Evolutionary conservation across 2,888 invertebrate species (phyloP).

Genomic region (Lithophane ornitopus): DNA sequence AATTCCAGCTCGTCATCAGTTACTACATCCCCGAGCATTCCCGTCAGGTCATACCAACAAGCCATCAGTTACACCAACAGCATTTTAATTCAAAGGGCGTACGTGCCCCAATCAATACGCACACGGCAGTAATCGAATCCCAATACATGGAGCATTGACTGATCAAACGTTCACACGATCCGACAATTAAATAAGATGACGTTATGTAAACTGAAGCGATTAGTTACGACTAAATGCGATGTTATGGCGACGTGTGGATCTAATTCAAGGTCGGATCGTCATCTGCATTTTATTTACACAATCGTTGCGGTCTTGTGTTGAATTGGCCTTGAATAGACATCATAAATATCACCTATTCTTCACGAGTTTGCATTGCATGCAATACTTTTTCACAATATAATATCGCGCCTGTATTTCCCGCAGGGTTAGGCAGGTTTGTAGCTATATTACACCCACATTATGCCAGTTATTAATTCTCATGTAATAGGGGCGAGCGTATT

Average conservation of each 20-base stretch:
- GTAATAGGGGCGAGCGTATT: not conserved
- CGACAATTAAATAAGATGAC: constrained; percentile 62
- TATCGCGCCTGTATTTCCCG: not conserved
- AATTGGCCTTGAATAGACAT: constrained; percentile 10
- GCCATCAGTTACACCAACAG: constrained; percentile 53
- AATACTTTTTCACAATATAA: not conserved
- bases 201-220: constrained; percentile 54
- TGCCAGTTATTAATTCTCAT: not conserved
- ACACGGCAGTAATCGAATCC: constrained; percentile 60
- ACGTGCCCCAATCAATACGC: constrained; percentile 61
- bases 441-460: too few species aligned
- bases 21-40: constrained; percentile 26
- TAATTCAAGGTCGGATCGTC: constrained; percentile 59
- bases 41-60: constrained; percentile 36
- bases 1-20: constrained; percentile 9
- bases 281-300: constrained; percentile 38
- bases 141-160: constrained; percentile 57
- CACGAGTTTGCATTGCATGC: not conserved
- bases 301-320: not conserved
- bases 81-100: constrained; percentile 59
- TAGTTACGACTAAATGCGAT: constrained; percentile 43
- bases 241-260: constrained; percentile 50
- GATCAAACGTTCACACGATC: constrained; percentile 64
- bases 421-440: not conserved
- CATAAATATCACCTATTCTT: not conserved